phyloP scores from a whole-genome alignment of 2,113 vertebrate genomes.

The Limnothrissa miodon region DNA sequence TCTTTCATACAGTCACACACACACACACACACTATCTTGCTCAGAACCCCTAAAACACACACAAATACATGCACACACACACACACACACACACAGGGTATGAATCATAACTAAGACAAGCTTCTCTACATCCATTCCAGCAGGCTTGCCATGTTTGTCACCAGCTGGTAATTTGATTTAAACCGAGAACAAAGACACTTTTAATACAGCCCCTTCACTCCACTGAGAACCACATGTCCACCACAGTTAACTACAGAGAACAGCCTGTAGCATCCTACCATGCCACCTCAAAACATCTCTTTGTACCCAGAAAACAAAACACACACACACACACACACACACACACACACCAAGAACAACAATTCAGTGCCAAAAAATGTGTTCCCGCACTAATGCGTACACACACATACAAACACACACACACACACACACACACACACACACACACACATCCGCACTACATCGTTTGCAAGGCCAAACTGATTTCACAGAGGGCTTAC shows the following conservation, averaged over 20 bases:
- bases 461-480: constrained; percentile 10
- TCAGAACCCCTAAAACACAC: neutral
- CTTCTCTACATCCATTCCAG: constrained; percentile 21
- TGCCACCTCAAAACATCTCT: neutral
- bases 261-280: neutral
- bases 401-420: neutral
- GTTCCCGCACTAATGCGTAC: neutral
- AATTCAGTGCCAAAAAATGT: too few relatives aligned
- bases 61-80: neutral
- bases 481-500: constrained; percentile 19
- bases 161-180: constrained; percentile 35
- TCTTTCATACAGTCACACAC: neutral
- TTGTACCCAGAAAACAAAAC: neutral
- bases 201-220: constrained; percentile 10
- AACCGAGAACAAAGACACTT: constrained; percentile 36
- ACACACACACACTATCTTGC: neutral
- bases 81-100: neutral
- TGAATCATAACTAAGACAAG: constrained; percentile 12
- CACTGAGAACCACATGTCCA: constrained; percentile 10
- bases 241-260: neutral
- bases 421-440: neutral
- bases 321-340: neutral
- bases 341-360: neutral
- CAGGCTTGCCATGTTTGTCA: constrained; percentile 29
- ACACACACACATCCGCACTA: neutral